These are phyloP conservation scores for Oenanthe melanoleuca DNA, from an alignment of 2,113 vertebrate species.

Conservation along the genomic window DNA sequence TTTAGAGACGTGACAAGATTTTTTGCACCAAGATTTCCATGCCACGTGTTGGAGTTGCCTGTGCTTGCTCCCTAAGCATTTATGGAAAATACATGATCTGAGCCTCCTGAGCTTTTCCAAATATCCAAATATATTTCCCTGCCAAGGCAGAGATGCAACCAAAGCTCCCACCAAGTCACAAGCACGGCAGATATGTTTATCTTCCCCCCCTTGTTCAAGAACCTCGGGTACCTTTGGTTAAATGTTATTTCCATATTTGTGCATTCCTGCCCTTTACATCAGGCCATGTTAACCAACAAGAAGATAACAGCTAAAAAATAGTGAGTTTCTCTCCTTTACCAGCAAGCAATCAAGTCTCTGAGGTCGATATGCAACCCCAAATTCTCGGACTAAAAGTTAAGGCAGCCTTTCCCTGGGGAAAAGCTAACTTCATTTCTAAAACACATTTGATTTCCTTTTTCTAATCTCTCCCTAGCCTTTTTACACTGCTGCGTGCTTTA, in stretches of 20 bases:
- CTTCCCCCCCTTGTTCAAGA: not conserved
- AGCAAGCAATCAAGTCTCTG: not conserved
- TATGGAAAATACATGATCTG: not conserved
- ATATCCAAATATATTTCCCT: not conserved
- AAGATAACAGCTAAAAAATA: slow-evolving; percentile 37
- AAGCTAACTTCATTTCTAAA: slow-evolving; percentile 78
- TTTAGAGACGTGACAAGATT: slow-evolving; percentile 1
- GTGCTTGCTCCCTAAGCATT: not conserved
- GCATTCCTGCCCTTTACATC: not conserved
- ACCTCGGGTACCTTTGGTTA: not conserved
- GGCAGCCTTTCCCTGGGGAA: slow-evolving; percentile 53
- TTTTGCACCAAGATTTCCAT: not conserved
- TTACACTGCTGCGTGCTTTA: slow-evolving; percentile 76
- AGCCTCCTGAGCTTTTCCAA: not conserved
- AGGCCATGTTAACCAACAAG: not conserved
- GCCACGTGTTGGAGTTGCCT: not conserved
- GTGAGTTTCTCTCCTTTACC: slow-evolving; percentile 2
- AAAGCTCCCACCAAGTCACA: not conserved
- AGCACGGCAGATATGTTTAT: not conserved
- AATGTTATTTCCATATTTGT: not conserved
- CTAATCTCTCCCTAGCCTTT: slow-evolving; percentile 75
- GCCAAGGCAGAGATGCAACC: not conserved
- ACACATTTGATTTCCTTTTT: slow-evolving; percentile 74
- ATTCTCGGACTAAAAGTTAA: slow-evolving; percentile 63
- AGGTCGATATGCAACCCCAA: not conserved